Base-by-base conservation (phyloP, 2,888 invertebrate species). In the Caenorhabditis afra region DNA sequence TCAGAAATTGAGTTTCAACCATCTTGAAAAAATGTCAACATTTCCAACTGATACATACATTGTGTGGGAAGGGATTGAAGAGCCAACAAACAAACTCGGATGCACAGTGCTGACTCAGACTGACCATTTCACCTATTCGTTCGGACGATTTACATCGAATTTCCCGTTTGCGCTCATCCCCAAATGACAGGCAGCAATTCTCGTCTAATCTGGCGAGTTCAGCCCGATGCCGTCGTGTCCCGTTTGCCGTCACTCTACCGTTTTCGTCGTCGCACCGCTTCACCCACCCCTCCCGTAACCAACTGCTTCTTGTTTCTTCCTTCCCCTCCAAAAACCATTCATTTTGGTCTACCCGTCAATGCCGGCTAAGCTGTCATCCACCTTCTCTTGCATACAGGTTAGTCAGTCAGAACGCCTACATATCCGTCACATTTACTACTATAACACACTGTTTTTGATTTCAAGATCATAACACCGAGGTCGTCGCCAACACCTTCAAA, bases 351-450 rank as follows among this genome's bases (percentile, higher is more conserved):
- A 35, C 47, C 41, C 12, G 18, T 5, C 20, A 23, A 66, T 66
- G 74, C 49, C 74, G n/a, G 8, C 67, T 50, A 67, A 67, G 44
- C 61, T 62, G 53, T 58, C 78, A 1, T 52, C 62, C 4, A 45
- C 47, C 3, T 62, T 79, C 35, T 65, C 74, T 4, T 79, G 79
- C 29, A 75, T 79, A 65, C 74, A 79, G 68, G 79, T 79, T 59
- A 39, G 37, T 57, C 22, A 4, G n/a, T 50, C 23, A 37, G 29
- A 44, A 50, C 3, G 8, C 16, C 44, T 41, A 8, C 20, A 16
- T 4, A 18, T 20, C 39, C 14, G 35, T 37, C n/a, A 20, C 1
- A 47, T n/a, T n/a, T n/a, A n/a, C n/a, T n/a, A n/a, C n/a, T 41
- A 18, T 8, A 18, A n/a, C n/a, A n/a, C n/a, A n/a, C n/a, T n/a